Evolutionary conservation across 2,888 invertebrate species (phyloP), one percentile per base, ranked within the genome.

Genomic region (Folsomia manolachei): DNA sequence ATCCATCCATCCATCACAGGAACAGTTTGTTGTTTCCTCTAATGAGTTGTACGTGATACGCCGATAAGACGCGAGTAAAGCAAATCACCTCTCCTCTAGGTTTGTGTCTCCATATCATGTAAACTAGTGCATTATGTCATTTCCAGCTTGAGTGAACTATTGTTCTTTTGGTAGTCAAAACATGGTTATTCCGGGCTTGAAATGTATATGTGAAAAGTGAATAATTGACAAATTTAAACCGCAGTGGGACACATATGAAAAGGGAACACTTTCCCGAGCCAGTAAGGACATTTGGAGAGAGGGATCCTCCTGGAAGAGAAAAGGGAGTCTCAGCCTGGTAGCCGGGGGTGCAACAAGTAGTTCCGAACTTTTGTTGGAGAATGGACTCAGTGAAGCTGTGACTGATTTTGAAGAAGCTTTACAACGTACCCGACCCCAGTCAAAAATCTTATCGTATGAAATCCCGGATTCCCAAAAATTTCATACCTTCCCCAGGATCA

Each of bases 401-500:
- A 87, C 87, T 70, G 90, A 91, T 83, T 91, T 91, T 82, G 90
- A 91, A 83, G 87, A 88, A 79, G 89, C 90, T 23, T 83, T 90
- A 74, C 88, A 88, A 80, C 85, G 88, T 71, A 87, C 89, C 79
- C 69, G 75, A 52, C 77, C 78, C 24, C 70, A 74, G 63, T 72
- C 75, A 23, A 69, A 75, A 23, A 66, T 63, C 53, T 71, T 78
- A 9, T 75, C 76, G 11, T 80, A 72, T 63, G 77, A 75, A 51
- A 75, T 79, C 63, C 78, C 78, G 18, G 79, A 80, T 53, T 73
- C 73, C 25, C 75, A 78, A 51, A 79, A 79, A 27, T 81, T 77
- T 53, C 81, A 80, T 70, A 81, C 79, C 4, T 79, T 80, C 74
- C 81, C 79, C 0, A 53, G 79, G 53, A 73, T 78, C 25, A 80